Percentiles rank a stretch among this genome's conserved stretches.
phyloP scores from a whole-genome alignment of 2,797 vertebrate species.

The Cyprinella venusta region DNA sequence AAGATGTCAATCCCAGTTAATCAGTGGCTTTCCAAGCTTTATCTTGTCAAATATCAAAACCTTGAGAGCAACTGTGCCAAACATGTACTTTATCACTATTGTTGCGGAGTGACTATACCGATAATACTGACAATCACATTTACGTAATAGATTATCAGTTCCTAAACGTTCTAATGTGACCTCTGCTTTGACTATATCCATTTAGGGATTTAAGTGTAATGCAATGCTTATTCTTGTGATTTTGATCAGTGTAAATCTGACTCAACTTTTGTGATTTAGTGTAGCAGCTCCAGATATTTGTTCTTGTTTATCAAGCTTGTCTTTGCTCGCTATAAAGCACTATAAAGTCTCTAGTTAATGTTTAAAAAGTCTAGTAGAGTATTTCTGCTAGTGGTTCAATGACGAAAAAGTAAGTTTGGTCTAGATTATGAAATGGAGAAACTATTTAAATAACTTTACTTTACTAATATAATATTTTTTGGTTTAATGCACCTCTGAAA shows the following conservation, averaged over 20 bases:
- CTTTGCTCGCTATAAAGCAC: too few species aligned
- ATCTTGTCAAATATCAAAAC: neutral
- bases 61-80: neutral
- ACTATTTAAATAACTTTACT: neutral
- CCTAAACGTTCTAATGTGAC: neutral
- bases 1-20: constrained; percentile 1
- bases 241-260: neutral
- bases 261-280: constrained; percentile 1
- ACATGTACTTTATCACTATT: constrained; percentile 4
- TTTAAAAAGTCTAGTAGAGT: neutral
- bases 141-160: neutral
- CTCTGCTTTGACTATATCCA: constrained; percentile 3
- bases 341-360: neutral
- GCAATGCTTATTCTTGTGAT: neutral
- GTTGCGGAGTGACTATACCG: neutral
- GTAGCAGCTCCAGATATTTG: neutral
- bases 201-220: neutral
- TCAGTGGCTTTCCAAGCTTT: neutral
- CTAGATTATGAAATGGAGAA: neutral
- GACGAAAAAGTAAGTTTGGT: neutral
- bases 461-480: neutral
- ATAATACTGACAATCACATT: too few species aligned
- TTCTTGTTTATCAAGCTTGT: neutral
- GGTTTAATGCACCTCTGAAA: neutral
- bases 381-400: neutral